These are phyloP conservation scores for Rhadina sibilatrix DNA, from an alignment of 2,113 vertebrate species.

Conservation along the genomic window DNA sequence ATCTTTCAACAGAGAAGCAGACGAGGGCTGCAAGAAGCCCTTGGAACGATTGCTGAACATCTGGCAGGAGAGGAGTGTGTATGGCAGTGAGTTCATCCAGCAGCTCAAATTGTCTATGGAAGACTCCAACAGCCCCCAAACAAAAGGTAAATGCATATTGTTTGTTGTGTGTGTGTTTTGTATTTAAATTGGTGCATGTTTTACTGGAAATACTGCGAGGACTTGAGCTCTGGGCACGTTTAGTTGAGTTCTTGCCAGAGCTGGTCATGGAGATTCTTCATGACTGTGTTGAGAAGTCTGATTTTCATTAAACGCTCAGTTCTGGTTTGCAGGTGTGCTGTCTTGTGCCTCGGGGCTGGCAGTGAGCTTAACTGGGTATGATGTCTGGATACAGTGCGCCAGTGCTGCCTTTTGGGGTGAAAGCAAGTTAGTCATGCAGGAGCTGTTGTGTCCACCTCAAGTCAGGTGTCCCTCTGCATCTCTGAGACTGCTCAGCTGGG, in stretches of 20 bases:
- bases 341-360: background rate
- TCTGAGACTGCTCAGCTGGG: background rate
- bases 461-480: background rate
- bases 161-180: background rate
- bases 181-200: background rate
- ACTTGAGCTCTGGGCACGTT: background rate
- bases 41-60: conserved; percentile 95
- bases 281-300: background rate
- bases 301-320: fast-evolving
- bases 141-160: conserved; percentile 78
- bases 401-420: background rate
- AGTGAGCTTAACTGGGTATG: background rate
- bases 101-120: conserved; percentile 95
- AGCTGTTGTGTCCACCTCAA: background rate
- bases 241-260: background rate
- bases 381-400: background rate
- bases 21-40: conserved; percentile 91
- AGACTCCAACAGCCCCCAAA: conserved; percentile 90
- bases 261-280: background rate
- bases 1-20: conserved; percentile 85
- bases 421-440: background rate
- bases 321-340: background rate
- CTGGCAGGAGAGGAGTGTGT: conserved; percentile 96
- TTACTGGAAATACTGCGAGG: background rate
- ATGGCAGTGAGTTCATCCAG: conserved; percentile 94